Conservation (phyloP, 2,888 invertebrate species). For the Nycteola revayana region DNA sequence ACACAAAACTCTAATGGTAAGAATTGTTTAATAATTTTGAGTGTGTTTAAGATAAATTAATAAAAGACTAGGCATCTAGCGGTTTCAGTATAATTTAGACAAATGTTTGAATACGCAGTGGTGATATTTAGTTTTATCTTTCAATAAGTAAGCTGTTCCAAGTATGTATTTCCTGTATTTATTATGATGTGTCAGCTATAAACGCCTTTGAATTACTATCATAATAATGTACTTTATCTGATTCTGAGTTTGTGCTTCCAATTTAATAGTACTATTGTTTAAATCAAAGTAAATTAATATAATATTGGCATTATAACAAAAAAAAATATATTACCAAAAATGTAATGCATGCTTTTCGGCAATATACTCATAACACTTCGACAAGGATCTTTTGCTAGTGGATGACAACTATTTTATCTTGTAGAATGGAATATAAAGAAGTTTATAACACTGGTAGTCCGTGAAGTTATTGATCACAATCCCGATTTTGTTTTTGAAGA, state of each 20-base stretch:
- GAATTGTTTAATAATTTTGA: conserved; percentile 19
- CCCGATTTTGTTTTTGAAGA: no score
- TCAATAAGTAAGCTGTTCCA: conserved; percentile 19
- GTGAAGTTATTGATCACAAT: no score
- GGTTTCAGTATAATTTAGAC: conserved; percentile 25
- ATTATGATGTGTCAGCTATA: conserved; percentile 12
- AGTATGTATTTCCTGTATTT: conserved; percentile 14
- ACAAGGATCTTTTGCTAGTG: no score
- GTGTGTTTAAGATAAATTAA: conserved; percentile 25
- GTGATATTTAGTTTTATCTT: conserved; percentile 28
- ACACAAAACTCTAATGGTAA: conserved; percentile 21
- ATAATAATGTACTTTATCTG: no score
- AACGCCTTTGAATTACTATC: conserved; percentile 1
- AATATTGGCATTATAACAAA: no score
- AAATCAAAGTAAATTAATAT: conserved; percentile 7
- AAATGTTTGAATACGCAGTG: conserved; percentile 25
- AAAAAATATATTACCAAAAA: conserved; percentile 1
- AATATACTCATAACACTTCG: conserved; percentile 15
- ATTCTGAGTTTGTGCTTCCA: conserved; percentile 22
- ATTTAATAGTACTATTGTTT: conserved; percentile 8
- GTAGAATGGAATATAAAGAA: no score
- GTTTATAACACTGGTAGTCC: no score
- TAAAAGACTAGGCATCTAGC: conserved; percentile 24
- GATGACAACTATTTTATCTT: no score
- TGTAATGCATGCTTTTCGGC: conserved; percentile 19